Percentiles rank a stretch among this genome's conserved stretches.
Conservation (phyloP, 2,113 vertebrate species). For the Motacilla alba region DNA sequence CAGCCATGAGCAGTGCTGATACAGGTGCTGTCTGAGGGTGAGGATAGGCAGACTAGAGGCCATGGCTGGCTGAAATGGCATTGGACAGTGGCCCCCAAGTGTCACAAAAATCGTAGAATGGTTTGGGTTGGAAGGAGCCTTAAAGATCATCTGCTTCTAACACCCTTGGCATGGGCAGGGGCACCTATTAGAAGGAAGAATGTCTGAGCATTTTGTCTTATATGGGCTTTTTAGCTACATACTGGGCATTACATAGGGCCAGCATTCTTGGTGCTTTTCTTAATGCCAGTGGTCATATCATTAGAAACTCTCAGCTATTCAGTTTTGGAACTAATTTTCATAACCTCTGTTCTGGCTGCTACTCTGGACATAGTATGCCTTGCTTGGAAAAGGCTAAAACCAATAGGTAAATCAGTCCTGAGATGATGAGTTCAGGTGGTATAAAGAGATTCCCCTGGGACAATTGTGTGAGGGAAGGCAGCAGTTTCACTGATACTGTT, state of each 20-base stretch:
- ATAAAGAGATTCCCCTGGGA: not conserved
- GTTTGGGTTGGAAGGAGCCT: not conserved
- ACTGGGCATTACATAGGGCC: not conserved
- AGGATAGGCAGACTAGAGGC: not conserved
- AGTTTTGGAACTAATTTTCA: not conserved
- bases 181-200: not conserved
- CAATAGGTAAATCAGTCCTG: not conserved
- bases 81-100: accelerated
- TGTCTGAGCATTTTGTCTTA: not conserved
- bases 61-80: not conserved
- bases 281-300: not conserved
- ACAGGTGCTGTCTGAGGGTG: not conserved
- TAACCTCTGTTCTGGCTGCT: not conserved
- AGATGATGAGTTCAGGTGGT: not conserved
- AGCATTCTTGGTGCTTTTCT: not conserved
- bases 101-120: not conserved
- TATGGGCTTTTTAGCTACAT: not conserved
- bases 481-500: not conserved
- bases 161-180: not conserved
- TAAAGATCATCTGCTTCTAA: not conserved
- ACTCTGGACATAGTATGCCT: not conserved
- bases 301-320: not conserved
- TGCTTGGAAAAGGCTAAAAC: not conserved
- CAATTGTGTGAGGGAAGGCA: not conserved
- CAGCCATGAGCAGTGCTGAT: not conserved